Conservation (phyloP, 2,113 vertebrate genomes). For the Clarias batrachus region DNA sequence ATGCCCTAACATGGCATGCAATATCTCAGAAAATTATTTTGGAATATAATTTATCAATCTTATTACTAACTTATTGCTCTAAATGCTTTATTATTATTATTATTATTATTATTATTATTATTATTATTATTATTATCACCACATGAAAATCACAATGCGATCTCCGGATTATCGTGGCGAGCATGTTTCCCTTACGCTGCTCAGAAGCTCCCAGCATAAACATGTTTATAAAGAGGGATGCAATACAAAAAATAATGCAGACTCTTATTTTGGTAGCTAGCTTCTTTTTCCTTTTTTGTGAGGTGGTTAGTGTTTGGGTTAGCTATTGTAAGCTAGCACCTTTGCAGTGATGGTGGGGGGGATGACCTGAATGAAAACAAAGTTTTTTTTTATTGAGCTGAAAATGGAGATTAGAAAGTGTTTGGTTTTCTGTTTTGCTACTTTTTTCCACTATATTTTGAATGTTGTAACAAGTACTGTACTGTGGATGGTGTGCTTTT, state of each 20-base stretch:
- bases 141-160: too few species aligned
- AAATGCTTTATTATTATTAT: background rate
- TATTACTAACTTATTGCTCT: background rate
- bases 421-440: background rate
- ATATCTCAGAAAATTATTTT: background rate
- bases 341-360: background rate
- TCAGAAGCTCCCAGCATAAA: too few species aligned
- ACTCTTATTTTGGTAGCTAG: background rate
- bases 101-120: too few species aligned
- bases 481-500: background rate
- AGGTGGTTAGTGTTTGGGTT: background rate
- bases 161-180: too few species aligned
- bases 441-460: background rate
- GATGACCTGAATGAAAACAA: background rate
- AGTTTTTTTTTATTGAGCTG: background rate
- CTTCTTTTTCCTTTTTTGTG: background rate
- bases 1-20: background rate
- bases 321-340: too few species aligned
- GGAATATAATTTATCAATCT: background rate
- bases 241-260: background rate
- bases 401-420: background rate
- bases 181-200: too few species aligned
- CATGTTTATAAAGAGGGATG: background rate
- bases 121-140: too few species aligned
- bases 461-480: background rate